Evolutionary conservation across 2,888 invertebrate genomes (phyloP).

Genomic region (Deilephila porcellus): DNA sequence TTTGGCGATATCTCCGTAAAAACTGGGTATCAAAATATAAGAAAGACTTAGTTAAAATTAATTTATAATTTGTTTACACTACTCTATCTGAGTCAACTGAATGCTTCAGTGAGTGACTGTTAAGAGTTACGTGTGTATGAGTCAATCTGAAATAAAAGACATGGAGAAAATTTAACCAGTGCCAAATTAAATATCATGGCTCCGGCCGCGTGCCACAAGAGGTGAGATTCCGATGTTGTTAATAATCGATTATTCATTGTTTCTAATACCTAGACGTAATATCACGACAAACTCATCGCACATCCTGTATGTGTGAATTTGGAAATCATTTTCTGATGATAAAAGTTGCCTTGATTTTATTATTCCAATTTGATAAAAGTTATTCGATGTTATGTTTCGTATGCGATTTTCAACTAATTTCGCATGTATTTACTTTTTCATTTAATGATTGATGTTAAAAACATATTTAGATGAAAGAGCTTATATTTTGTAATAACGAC

Average conservation of each 20-base stretch:
- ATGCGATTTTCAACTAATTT: too few relatives aligned
- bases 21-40: slow-evolving; percentile 7
- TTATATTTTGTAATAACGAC: too few relatives aligned
- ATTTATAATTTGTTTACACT: slow-evolving; percentile 41
- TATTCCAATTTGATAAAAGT: too few relatives aligned
- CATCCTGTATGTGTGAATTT: neutral
- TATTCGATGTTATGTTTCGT: too few relatives aligned
- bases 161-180: slow-evolving; percentile 56
- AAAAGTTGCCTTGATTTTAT: too few relatives aligned
- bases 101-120: slow-evolving; percentile 69
- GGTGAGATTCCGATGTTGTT: slow-evolving; percentile 31
- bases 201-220: slow-evolving; percentile 35
- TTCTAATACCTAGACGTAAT: neutral
- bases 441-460: too few relatives aligned
- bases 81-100: slow-evolving; percentile 66
- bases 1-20: neutral
- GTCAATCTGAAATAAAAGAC: slow-evolving; percentile 60
- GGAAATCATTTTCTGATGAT: neutral
- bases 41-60: neutral
- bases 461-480: too few relatives aligned
- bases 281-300: neutral
- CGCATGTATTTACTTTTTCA: too few relatives aligned
- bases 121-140: slow-evolving; percentile 55
- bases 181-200: slow-evolving; percentile 48
- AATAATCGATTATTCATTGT: slow-evolving; percentile 30